Evolutionary conservation across 2,888 invertebrate genomes (phyloP).

Genomic region (Alloscopus bannaensis): DNA sequence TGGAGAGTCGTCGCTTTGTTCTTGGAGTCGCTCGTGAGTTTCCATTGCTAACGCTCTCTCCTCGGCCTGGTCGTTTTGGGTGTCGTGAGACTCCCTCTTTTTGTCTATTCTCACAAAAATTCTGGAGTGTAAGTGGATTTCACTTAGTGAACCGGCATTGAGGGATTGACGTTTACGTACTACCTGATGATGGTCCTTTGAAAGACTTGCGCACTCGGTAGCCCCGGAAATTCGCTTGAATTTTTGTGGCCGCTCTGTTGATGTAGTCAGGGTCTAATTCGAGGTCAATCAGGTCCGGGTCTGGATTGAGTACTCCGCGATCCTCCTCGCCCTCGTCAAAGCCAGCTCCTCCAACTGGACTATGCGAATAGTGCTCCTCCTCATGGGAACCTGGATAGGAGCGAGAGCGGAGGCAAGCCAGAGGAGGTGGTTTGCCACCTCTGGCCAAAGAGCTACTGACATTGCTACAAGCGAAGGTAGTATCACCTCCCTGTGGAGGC

Average conservation of each 20-base stretch:
- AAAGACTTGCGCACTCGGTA: slow-evolving; percentile 65
- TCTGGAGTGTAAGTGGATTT: too few species aligned
- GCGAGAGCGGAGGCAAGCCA: slow-evolving; percentile 53
- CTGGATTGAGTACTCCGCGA: background rate
- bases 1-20: background rate
- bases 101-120: background rate
- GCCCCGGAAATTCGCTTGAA: slow-evolving; percentile 67
- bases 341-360: background rate
- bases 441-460: background rate
- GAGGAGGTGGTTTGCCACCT: slow-evolving; percentile 18
- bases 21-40: slow-evolving; percentile 30
- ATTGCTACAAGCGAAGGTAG: too few species aligned
- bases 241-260: slow-evolving; percentile 68
- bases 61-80: slow-evolving; percentile 8
- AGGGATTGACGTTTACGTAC: background rate
- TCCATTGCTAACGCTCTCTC: slow-evolving; percentile 21
- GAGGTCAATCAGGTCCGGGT: slow-evolving; percentile 60
- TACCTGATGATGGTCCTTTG: slow-evolving; percentile 34
- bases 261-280: slow-evolving; percentile 67
- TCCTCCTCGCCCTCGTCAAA: slow-evolving; percentile 46
- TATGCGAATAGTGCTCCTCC: slow-evolving; percentile 3
- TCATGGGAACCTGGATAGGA: slow-evolving; percentile 58
- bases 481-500: too few species aligned
- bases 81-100: slow-evolving; percentile 14
- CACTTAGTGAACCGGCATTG: background rate